phyloP scores from a whole-genome alignment of 2,113 vertebrate genomes.

The Chiloscyllium plagiosum region DNA sequence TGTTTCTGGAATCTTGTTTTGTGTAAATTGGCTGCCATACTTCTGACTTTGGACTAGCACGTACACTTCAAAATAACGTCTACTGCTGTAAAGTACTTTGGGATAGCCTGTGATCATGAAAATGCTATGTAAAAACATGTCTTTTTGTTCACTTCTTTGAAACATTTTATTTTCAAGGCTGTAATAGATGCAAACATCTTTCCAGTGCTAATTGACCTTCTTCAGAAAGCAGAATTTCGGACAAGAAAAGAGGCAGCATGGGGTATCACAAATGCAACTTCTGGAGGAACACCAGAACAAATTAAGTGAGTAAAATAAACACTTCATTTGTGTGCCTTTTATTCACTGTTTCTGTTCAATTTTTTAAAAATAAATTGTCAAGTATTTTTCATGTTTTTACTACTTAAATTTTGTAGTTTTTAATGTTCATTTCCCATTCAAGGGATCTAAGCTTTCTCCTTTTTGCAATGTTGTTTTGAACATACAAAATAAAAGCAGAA shows the following conservation, averaged over 20 bases:
- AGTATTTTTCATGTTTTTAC: not conserved
- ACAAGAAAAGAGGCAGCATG: slow-evolving; percentile 96
- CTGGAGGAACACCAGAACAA: slow-evolving; percentile 90
- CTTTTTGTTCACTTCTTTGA: fast-evolving
- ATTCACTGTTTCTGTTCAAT: not conserved
- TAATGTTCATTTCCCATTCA: not conserved
- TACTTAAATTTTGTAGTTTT: not conserved
- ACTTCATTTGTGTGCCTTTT: not conserved
- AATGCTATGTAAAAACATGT: not conserved
- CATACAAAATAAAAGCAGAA: too few relatives aligned
- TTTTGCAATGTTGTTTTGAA: too few relatives aligned
- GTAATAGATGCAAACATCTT: slow-evolving; percentile 97
- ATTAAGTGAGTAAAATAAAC: slow-evolving; percentile 68
- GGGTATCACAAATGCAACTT: slow-evolving; percentile 96
- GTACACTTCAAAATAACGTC: too few relatives aligned
- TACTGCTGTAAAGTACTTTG: too few relatives aligned
- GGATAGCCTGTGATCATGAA: not conserved
- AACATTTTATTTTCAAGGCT: slow-evolving; percentile 58
- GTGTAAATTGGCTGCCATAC: too few relatives aligned
- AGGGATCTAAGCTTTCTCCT: not conserved
- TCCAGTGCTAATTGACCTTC: slow-evolving; percentile 91
- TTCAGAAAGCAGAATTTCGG: slow-evolving; percentile 95
- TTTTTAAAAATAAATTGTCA: not conserved
- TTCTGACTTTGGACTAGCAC: too few relatives aligned
- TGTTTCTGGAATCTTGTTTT: too few relatives aligned